Conservation (phyloP, 2,113 vertebrate genomes). For the Etheostoma cragini region DNA sequence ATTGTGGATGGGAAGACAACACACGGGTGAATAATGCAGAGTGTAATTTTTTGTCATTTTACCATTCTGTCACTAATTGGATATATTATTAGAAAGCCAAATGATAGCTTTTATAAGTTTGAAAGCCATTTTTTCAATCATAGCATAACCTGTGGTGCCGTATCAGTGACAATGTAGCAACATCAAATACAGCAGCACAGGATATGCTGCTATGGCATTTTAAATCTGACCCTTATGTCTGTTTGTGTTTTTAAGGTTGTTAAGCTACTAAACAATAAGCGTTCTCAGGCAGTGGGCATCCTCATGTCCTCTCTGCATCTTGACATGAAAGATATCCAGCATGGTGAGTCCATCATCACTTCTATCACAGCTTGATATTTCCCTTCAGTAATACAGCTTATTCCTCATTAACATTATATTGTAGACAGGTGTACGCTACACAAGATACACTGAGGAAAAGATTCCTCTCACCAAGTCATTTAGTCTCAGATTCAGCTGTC, state of each 20-base stretch:
- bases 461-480: background rate
- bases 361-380: background rate
- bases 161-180: background rate
- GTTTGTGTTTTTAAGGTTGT: constrained; percentile 84
- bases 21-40: too few species aligned
- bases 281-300: constrained; percentile 98
- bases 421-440: background rate
- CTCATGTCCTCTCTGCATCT: constrained; percentile 98
- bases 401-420: background rate
- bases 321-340: constrained; percentile 97
- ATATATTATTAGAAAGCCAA: too few species aligned
- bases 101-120: background rate
- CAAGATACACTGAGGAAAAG: background rate
- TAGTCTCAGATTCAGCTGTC: background rate
- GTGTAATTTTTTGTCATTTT: too few species aligned
- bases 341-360: constrained; percentile 85
- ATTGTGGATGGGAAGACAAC: too few species aligned
- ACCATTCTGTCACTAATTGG: too few species aligned
- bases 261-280: constrained; percentile 97
- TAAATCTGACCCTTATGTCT: background rate
- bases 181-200: too few species aligned
- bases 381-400: background rate
- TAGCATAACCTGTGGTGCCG: background rate
- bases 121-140: background rate
- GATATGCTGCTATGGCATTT: too few species aligned